Conservation (phyloP, 2,113 vertebrate species). For the Tragelaphus strepsiceros region DNA sequence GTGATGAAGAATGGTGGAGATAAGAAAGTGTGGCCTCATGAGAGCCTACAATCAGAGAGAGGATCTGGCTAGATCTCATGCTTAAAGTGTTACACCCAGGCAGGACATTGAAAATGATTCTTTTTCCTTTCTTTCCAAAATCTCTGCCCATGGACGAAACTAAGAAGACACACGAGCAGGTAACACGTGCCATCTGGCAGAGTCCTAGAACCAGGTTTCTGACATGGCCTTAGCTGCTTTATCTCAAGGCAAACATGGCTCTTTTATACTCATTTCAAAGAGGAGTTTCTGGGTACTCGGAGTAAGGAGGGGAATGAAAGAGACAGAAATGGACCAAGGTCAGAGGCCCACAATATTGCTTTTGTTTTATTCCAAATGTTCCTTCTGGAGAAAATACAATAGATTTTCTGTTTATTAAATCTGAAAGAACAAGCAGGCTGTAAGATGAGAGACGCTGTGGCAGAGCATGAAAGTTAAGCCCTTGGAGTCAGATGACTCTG, state of each 20-base stretch:
- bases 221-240: neutral
- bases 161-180: neutral
- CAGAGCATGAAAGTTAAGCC: neutral
- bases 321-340: neutral
- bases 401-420: neutral
- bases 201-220: neutral
- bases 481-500: neutral
- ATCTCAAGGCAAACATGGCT: neutral
- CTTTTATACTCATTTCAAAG: conserved; percentile 34
- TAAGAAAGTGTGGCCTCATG: accelerated
- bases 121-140: neutral
- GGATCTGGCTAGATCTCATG: neutral
- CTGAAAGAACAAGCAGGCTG: neutral
- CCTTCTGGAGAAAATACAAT: neutral
- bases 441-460: neutral
- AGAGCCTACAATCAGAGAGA: neutral
- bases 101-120: neutral
- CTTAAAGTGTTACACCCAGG: neutral
- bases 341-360: neutral
- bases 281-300: neutral
- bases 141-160: neutral
- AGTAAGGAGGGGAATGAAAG: neutral
- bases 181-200: neutral
- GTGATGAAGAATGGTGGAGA: neutral
- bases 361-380: neutral